Evolutionary conservation across 1,140 invertebrate genomes (phyloP).

Genomic region (Drosophila kohkoa): DNA sequence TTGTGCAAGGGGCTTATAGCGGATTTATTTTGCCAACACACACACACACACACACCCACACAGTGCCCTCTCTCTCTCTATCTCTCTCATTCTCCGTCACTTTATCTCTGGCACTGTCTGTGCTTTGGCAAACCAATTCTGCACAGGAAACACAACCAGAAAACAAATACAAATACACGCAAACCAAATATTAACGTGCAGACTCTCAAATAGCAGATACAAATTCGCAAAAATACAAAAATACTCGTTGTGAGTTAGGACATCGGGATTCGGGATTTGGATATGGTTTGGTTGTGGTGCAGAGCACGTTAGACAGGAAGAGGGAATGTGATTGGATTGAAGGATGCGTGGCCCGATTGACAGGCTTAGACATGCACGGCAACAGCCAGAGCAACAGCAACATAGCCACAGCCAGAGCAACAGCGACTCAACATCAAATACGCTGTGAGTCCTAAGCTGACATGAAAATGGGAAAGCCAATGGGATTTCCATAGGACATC

Average conservation of each 20-base stretch:
- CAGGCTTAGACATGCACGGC: constrained; percentile 37
- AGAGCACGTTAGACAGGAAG: neutral
- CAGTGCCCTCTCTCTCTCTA: neutral
- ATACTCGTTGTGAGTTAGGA: constrained; percentile 26
- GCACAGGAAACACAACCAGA: constrained; percentile 51
- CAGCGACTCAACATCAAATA: constrained; percentile 23
- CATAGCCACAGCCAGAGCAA: neutral
- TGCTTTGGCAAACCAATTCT: constrained; percentile 21
- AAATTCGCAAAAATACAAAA: constrained; percentile 50
- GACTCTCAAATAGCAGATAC: constrained; percentile 51
- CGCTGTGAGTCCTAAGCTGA: constrained; percentile 37
- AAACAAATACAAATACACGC: constrained; percentile 74
- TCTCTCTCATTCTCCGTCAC: too few species aligned
- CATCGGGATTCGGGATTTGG: neutral
- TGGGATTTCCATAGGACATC: constrained; percentile 26
- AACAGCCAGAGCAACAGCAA: neutral
- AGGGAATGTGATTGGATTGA: constrained; percentile 32
- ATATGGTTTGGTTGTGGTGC: neutral
- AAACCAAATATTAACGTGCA: constrained; percentile 71
- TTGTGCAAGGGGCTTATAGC: constrained; percentile 71
- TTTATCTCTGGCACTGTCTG: neutral
- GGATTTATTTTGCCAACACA: constrained; percentile 69
- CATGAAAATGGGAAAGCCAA: constrained; percentile 42
- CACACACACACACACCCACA: constrained; percentile 27
- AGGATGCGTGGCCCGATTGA: constrained; percentile 44